Evolutionary conservation across 2,113 vertebrate species (phyloP).

Genomic region (Lates calcarifer): DNA sequence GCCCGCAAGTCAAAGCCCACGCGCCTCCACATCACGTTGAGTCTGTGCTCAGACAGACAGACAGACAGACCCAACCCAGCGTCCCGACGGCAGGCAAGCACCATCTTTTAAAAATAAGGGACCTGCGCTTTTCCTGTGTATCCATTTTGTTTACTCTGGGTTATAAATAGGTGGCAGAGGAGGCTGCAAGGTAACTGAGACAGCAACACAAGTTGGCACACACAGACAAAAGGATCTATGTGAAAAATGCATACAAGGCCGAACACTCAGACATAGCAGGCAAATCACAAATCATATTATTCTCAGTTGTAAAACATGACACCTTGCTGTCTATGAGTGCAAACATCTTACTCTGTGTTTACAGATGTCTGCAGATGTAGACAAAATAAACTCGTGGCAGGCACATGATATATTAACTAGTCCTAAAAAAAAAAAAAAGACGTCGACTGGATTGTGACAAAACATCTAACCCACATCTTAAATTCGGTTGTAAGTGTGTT

Average conservation of each 20-base stretch:
- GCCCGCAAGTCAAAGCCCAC: conserved; percentile 47
- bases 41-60: conserved; percentile 22
- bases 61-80: no score
- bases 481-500: not conserved
- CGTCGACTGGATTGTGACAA: not conserved
- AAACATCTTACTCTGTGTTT: not conserved
- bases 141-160: conserved; percentile 70
- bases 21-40: conserved; percentile 40
- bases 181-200: conserved; percentile 58
- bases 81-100: conserved; percentile 30
- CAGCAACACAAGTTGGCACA: conserved; percentile 42
- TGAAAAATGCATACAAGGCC: conserved; percentile 10
- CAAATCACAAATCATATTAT: conserved; percentile 20
- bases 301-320: conserved; percentile 9
- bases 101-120: conserved; percentile 29
- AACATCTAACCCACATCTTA: not conserved
- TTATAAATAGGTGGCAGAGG: conserved; percentile 70
- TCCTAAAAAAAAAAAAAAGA: not conserved
- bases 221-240: conserved; percentile 42
- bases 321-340: not conserved
- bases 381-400: not conserved
- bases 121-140: conserved; percentile 38
- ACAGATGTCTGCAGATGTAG: not conserved
- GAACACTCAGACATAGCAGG: not conserved
- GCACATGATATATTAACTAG: not conserved